These are phyloP conservation scores for Anneissia japonica DNA, from an alignment of 35 echinoderm and acorn worm genomes.

Conservation along the genomic window DNA sequence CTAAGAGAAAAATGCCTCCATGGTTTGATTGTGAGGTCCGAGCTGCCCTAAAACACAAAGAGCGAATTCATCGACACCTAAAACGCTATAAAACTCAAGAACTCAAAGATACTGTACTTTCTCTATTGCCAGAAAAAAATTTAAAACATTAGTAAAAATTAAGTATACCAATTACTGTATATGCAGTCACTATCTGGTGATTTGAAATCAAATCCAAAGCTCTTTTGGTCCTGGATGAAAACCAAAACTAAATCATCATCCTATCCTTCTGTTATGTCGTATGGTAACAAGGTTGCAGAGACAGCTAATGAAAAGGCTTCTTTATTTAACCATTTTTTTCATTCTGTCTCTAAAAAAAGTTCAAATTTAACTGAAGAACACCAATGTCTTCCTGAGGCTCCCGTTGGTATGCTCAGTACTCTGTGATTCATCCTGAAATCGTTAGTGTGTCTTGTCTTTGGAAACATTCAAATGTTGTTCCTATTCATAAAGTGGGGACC, in stretches of 20 bases:
- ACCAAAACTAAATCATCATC: background rate
- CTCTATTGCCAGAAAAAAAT: background rate
- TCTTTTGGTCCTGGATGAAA: constrained; percentile 1
- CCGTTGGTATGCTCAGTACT: background rate
- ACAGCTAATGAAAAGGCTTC: background rate
- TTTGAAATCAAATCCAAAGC: background rate
- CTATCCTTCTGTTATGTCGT: background rate
- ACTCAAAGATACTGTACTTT: background rate
- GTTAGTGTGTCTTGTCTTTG: background rate
- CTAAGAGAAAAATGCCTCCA: background rate
- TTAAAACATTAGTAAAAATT: background rate
- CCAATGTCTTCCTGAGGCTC: background rate
- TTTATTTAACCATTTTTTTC: constrained; percentile 11
- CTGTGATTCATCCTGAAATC: background rate
- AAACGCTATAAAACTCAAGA: background rate
- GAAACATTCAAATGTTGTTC: constrained; percentile 9
- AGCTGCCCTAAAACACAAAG: constrained; percentile 1
- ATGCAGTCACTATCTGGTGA: background rate
- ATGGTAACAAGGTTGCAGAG: background rate
- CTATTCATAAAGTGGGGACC: constrained; percentile 1
- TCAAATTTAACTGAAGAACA: too few species aligned
- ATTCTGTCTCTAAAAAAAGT: background rate
- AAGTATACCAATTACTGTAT: background rate
- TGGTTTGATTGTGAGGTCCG: constrained; percentile 2
- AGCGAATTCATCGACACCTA: background rate